Evolutionary conservation across 2,113 vertebrate species (phyloP).

Genomic region (Verasper variegatus): DNA sequence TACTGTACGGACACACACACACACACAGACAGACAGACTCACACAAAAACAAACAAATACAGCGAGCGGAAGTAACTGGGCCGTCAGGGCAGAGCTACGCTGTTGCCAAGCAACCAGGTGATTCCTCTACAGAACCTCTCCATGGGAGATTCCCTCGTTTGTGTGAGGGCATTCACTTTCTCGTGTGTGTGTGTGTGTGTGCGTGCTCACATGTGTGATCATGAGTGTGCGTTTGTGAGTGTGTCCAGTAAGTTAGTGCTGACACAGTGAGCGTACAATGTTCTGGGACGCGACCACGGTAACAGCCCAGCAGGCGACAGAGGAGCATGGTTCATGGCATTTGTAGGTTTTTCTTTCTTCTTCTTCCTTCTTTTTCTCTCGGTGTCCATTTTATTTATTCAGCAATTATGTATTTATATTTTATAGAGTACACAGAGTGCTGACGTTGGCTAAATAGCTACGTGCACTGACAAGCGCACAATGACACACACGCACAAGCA

Average conservation of each 20-base stretch:
- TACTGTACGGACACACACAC: neutral
- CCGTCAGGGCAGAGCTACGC: slow-evolving; percentile 70
- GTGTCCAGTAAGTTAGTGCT: slow-evolving; percentile 60
- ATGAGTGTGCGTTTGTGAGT: slow-evolving; percentile 17
- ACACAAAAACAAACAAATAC: slow-evolving; percentile 46
- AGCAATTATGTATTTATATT: slow-evolving; percentile 80
- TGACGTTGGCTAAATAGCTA: slow-evolving; percentile 56
- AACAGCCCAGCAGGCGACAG: slow-evolving; percentile 59
- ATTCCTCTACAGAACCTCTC: slow-evolving; percentile 80
- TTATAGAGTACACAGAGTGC: slow-evolving; percentile 72
- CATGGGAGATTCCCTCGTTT: slow-evolving; percentile 80
- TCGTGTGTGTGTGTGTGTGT: neutral
- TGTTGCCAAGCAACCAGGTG: slow-evolving; percentile 85
- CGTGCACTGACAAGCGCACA: slow-evolving; percentile 28
- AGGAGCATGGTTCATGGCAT: slow-evolving; percentile 24
- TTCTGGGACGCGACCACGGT: slow-evolving; percentile 53
- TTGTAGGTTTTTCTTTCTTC: slow-evolving; percentile 39
- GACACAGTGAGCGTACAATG: slow-evolving; percentile 55
- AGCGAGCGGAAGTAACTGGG: slow-evolving; percentile 70
- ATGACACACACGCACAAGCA: neutral
- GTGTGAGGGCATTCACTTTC: slow-evolving; percentile 68
- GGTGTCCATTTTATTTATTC: slow-evolving; percentile 79
- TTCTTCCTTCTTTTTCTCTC: slow-evolving; percentile 48
- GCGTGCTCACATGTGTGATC: neutral
- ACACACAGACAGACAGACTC: neutral